Evolutionary conservation across 2,113 vertebrate species (phyloP).

Genomic region (Chauna torquata): DNA sequence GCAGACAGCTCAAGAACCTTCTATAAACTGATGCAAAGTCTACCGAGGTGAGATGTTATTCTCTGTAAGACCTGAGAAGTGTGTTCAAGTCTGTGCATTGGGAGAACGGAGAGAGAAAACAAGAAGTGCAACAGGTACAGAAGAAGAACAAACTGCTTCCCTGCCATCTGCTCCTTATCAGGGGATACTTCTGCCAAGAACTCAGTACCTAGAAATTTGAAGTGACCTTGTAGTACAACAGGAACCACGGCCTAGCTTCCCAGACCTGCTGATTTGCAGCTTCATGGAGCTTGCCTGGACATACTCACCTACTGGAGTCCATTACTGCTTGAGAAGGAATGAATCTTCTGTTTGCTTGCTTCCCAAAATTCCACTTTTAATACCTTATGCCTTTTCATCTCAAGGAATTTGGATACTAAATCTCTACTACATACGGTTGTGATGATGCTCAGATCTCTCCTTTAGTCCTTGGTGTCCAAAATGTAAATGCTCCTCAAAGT

Average conservation of each 20-base stretch:
- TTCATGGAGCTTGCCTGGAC: background rate
- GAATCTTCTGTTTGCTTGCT: background rate
- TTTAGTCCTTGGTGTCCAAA: background rate
- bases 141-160: background rate
- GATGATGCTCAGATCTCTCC: background rate
- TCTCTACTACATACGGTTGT: background rate
- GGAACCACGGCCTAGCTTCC: background rate
- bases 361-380: background rate
- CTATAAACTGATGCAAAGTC: background rate
- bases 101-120: background rate
- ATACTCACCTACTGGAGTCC: background rate
- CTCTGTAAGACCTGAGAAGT: background rate
- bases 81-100: background rate
- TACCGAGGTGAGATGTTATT: background rate
- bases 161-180: background rate
- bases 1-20: background rate
- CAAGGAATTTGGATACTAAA: background rate
- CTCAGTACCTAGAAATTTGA: background rate
- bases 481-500: background rate
- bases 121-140: background rate
- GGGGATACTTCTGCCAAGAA: background rate
- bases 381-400: background rate
- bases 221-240: background rate
- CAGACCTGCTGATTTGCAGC: background rate
- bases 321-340: background rate